phyloP scores from a whole-genome alignment of 2,113 vertebrate species.

The Phaethon lepturus region DNA sequence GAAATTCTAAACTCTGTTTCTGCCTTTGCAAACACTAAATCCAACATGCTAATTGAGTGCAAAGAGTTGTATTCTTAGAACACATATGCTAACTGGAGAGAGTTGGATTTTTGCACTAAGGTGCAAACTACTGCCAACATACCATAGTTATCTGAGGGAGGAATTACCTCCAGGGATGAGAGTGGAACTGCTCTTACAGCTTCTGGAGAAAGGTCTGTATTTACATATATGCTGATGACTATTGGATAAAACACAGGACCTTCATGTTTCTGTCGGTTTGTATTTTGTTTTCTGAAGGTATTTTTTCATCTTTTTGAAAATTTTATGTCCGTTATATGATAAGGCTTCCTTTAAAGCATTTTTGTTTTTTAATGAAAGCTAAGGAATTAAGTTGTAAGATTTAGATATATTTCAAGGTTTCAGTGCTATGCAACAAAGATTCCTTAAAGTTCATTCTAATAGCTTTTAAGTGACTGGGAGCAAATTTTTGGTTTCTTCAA shows the following conservation, averaged over 20 bases:
- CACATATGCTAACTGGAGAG: not conserved
- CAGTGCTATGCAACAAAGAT: not conserved
- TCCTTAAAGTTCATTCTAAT: not conserved
- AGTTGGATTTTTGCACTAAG: not conserved
- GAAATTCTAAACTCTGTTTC: not conserved
- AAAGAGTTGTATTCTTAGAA: not conserved
- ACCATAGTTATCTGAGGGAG: not conserved
- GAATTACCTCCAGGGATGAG: not conserved
- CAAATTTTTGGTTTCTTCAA: conserved; percentile 11
- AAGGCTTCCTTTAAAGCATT: not conserved
- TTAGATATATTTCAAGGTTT: not conserved
- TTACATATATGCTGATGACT: not conserved
- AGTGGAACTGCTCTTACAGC: not conserved
- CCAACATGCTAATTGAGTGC: not conserved
- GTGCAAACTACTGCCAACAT: not conserved
- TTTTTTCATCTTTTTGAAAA: not conserved
- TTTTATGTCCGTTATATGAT: not conserved
- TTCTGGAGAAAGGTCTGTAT: not conserved
- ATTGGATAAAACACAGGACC: not conserved
- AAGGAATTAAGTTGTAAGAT: not conserved
- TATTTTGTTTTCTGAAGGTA: not conserved
- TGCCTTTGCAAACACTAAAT: not conserved
- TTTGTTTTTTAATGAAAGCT: not conserved
- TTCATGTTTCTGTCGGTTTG: not conserved
- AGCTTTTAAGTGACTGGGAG: conserved; percentile 13